phyloP scores from a whole-genome alignment of 2,888 invertebrate species.

The Itoplectis maculator region DNA sequence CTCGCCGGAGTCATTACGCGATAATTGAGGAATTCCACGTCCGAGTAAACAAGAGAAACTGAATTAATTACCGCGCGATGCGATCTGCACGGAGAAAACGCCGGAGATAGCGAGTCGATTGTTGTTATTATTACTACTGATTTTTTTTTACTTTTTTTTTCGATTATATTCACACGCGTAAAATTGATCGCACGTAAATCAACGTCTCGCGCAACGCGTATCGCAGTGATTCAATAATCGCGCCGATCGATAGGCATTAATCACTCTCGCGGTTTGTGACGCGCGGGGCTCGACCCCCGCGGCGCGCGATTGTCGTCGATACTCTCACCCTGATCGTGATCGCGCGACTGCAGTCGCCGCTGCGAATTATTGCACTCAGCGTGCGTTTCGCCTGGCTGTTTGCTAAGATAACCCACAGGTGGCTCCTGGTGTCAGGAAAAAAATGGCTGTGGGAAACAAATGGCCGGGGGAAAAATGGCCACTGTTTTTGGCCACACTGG shows the following conservation, averaged over 20 bases:
- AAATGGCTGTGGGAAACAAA: too few species aligned
- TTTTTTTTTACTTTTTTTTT: too few species aligned
- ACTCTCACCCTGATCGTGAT: too few species aligned
- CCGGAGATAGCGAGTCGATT: slow-evolving; percentile 28
- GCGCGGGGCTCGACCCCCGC: too few species aligned
- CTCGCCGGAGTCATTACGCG: slow-evolving; percentile 56
- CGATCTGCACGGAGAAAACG: neutral
- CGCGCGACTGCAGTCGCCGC: too few species aligned
- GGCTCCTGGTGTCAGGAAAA: too few species aligned
- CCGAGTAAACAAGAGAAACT: slow-evolving; percentile 57
- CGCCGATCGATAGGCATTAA: neutral
- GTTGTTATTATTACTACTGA: slow-evolving; percentile 22
- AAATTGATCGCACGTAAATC: slow-evolving; percentile 37
- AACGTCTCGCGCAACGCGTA: neutral
- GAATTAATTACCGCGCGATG: slow-evolving; percentile 34
- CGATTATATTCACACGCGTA: slow-evolving; percentile 9
- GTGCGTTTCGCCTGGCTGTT: too few species aligned
- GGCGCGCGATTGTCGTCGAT: neutral
- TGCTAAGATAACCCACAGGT: too few species aligned
- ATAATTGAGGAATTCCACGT: slow-evolving; percentile 63
- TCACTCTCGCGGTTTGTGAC: neutral
- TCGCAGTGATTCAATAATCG: slow-evolving; percentile 23
- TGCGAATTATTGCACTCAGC: too few species aligned
- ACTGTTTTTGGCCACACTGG: too few species aligned
- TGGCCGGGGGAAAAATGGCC: too few species aligned